phyloP scores from a whole-genome alignment of 2,888 invertebrate species.

The Cyclophora albipunctata region DNA sequence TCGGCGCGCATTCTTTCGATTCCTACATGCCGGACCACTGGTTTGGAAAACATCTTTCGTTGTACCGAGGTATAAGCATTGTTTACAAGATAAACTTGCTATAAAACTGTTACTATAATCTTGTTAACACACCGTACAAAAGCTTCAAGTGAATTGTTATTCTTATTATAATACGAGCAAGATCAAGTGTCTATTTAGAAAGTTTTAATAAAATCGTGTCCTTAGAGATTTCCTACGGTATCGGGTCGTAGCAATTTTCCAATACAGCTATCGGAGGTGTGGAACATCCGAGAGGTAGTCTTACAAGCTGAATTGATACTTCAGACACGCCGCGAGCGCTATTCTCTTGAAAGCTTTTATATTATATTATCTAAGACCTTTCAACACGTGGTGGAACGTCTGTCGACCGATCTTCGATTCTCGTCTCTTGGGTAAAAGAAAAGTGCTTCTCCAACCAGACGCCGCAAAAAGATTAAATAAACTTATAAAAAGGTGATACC shows the following conservation, averaged over 20 bases:
- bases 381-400: constrained; percentile 67
- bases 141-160: constrained; percentile 27
- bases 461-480: constrained; percentile 32
- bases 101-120: too few relatives aligned
- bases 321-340: constrained; percentile 65
- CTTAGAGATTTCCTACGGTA: constrained; percentile 40
- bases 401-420: constrained; percentile 63
- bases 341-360: constrained; percentile 74
- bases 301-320: constrained; percentile 73
- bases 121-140: constrained; percentile 19
- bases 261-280: constrained; percentile 62
- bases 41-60: constrained; percentile 56
- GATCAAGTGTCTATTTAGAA: constrained; percentile 38
- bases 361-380: constrained; percentile 73
- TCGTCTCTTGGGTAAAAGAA: constrained; percentile 48
- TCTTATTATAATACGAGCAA: constrained; percentile 20
- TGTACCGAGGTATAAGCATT: too few relatives aligned
- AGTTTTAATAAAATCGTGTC: constrained; percentile 64
- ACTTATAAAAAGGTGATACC: constrained; percentile 38
- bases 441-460: constrained; percentile 35
- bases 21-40: constrained; percentile 38
- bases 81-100: too few relatives aligned
- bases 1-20: constrained; percentile 55
- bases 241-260: constrained; percentile 57
- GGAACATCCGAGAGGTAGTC: constrained; percentile 57